phyloP scores from a whole-genome alignment of 1,140 invertebrate genomes.

The Tachypleus tridentatus region DNA sequence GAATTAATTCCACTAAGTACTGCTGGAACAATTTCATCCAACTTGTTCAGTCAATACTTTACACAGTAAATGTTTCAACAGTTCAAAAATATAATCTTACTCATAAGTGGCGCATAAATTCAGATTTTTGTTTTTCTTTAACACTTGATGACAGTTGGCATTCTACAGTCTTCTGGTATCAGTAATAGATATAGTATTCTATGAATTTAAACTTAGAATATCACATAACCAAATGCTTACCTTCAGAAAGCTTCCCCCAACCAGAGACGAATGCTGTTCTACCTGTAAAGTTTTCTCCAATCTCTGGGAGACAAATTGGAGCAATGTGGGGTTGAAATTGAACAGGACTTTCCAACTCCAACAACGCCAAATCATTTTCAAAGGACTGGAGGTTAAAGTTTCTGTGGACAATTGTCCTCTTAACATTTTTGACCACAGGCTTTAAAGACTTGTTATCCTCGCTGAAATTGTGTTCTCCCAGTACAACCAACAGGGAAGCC shows the following conservation, averaged over 20 bases:
- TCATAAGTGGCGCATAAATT: too few relatives aligned
- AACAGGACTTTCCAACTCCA: constrained; percentile 55
- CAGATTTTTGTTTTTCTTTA: too few relatives aligned
- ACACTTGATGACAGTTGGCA: too few relatives aligned
- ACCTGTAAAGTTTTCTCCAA: constrained; percentile 23
- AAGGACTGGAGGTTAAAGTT: constrained; percentile 46
- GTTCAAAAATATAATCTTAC: too few relatives aligned
- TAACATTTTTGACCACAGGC: constrained; percentile 66
- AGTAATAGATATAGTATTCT: too few relatives aligned
- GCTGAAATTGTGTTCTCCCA: constrained; percentile 79
- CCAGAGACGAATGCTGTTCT: constrained; percentile 23
- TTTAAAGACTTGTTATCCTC: constrained; percentile 62
- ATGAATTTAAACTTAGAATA: too few relatives aligned
- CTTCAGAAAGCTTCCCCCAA: constrained; percentile 26
- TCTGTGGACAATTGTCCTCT: constrained; percentile 71
- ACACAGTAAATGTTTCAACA: too few relatives aligned
- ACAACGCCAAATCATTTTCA: constrained; percentile 61
- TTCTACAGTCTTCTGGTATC: too few relatives aligned
- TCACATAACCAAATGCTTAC: constrained; percentile 10
- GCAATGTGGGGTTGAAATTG: constrained; percentile 76
- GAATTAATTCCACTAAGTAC: too few relatives aligned
- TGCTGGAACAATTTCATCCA: too few relatives aligned
- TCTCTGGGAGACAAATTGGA: constrained; percentile 75
- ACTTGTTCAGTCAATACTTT: too few relatives aligned
- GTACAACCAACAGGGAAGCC: constrained; percentile 76